Evolutionary conservation across 2,797 vertebrate genomes (phyloP), one percentile per base, ranked within the genome.

Genomic region (Semaprochilodus insignis): DNA sequence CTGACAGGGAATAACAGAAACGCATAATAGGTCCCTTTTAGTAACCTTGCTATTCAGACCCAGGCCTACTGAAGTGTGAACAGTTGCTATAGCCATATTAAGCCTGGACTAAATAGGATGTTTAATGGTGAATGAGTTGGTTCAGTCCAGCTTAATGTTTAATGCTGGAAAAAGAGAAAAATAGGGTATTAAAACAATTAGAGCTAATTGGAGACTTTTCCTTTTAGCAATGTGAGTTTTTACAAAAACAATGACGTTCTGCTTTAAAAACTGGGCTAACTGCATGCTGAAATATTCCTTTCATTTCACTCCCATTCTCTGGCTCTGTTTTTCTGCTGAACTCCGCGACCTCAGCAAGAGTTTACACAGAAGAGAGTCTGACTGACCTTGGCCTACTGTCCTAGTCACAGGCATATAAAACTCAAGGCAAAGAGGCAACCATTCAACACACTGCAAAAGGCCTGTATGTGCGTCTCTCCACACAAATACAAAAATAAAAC

Each of bases 341-440:
- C 10, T 13, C 17, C n/a, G 27, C 13, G 36, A 74, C 54, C 27
- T n/a, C 31, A n/a, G 72, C 72, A 74, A 15, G 17, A 31, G n/a
- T 59, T 59, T 31, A 74, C 52, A 59, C 72, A 74, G 72, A 59
- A 40, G 19, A 73, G 7, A 54, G 3, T 23, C 16, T 72, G 71
- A 34, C 51, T 59, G 72, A n/a, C 31, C 31, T 59, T 74, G 72
- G 52, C 27, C 51, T 57, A 31, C 67, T 23, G 40, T 48, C 21
- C 21, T 19, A 72, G 44, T 27, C 48, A 14, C n/a, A 16, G 48
- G 23, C 23, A 36, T 66, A 36, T 16, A 34, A 25, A 63, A 36
- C 63, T 34, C 27, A 6, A 36, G 15, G 1, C 5, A 34, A 13
- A 3, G 25, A 31, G 10, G 8, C n/a, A 23, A 27, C 27, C 25